Evolutionary conservation across 2,797 vertebrate genomes (phyloP).

Genomic region (Pteronotus mesoamericanus): DNA sequence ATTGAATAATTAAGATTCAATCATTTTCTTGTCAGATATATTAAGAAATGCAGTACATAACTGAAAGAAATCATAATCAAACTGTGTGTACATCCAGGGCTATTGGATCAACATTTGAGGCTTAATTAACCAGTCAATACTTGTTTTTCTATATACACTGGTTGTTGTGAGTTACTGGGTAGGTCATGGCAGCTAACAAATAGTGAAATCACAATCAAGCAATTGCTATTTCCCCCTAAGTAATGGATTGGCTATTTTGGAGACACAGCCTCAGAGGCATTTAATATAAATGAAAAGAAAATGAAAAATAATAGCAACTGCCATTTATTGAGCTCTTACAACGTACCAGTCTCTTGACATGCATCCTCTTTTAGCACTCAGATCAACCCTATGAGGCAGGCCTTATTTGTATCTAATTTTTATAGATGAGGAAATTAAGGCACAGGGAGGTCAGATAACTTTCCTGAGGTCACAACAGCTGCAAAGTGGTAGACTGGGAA

Average conservation of each 20-base stretch:
- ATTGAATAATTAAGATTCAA: conserved; percentile 61
- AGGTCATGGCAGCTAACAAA: background rate
- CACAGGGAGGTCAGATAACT: background rate
- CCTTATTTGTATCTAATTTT: background rate
- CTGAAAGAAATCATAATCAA: conserved; percentile 54
- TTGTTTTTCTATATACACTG: background rate
- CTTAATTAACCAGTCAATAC: conserved; percentile 54
- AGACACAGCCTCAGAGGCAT: background rate
- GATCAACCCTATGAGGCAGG: background rate
- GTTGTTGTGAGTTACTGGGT: conserved; percentile 4
- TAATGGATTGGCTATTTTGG: background rate
- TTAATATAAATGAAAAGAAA: conserved; percentile 37
- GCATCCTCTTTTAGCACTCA: background rate
- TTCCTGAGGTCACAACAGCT: background rate
- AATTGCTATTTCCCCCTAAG: background rate
- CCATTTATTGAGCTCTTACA: background rate
- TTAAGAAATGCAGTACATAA: conserved; percentile 39
- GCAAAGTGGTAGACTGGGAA: background rate
- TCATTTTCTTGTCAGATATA: conserved; percentile 38
- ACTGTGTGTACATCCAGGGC: background rate
- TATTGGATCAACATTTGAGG: conserved; percentile 45
- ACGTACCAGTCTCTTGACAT: background rate
- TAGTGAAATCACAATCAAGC: background rate
- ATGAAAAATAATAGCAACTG: conserved; percentile 1
- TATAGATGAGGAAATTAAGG: background rate